phyloP scores from a whole-genome alignment of 2,113 vertebrate species.

The Pseudorhombus dupliciocellatus region DNA sequence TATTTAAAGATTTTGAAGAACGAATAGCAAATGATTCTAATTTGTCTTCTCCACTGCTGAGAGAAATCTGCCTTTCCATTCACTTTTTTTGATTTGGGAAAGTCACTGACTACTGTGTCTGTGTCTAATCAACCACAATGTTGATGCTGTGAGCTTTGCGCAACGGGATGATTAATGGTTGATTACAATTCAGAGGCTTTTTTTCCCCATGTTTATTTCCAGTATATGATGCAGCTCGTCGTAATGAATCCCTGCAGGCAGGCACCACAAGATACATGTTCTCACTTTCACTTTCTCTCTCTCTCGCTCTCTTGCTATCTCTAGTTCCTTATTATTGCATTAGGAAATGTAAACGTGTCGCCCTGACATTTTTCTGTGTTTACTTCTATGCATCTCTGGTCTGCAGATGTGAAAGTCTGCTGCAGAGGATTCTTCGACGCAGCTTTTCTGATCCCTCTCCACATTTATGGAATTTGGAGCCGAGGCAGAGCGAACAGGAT shows the following conservation, averaged over 20 bases:
- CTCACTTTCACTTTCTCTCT: slow-evolving; percentile 58
- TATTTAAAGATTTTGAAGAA: slow-evolving; percentile 3
- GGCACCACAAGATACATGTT: slow-evolving; percentile 24
- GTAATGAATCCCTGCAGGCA: slow-evolving; percentile 50
- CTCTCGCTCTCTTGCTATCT: slow-evolving; percentile 48
- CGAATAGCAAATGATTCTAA: background rate
- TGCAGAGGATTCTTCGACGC: slow-evolving; percentile 5
- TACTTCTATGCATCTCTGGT: slow-evolving; percentile 50
- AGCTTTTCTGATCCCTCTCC: slow-evolving; percentile 23
- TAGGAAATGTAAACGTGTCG: slow-evolving; percentile 65
- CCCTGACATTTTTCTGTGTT: slow-evolving; percentile 31
- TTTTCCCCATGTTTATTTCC: slow-evolving; percentile 49
- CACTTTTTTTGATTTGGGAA: slow-evolving; percentile 6
- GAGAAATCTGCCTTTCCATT: background rate
- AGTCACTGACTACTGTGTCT: slow-evolving; percentile 32
- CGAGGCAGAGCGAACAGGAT: slow-evolving; percentile 3
- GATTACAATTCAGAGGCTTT: slow-evolving; percentile 8
- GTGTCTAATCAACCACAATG: slow-evolving; percentile 39
- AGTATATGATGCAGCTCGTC: slow-evolving; percentile 19
- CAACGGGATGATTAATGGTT: slow-evolving; percentile 36
- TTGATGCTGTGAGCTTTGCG: slow-evolving; percentile 13
- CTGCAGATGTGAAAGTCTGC: slow-evolving; percentile 61
- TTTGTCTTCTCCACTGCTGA: slow-evolving; percentile 3
- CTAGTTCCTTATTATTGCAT: slow-evolving; percentile 24
- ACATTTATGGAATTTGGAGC: slow-evolving; percentile 20